phyloP scores from a whole-genome alignment of 2,888 invertebrate species.

The Stenurella melanura region DNA sequence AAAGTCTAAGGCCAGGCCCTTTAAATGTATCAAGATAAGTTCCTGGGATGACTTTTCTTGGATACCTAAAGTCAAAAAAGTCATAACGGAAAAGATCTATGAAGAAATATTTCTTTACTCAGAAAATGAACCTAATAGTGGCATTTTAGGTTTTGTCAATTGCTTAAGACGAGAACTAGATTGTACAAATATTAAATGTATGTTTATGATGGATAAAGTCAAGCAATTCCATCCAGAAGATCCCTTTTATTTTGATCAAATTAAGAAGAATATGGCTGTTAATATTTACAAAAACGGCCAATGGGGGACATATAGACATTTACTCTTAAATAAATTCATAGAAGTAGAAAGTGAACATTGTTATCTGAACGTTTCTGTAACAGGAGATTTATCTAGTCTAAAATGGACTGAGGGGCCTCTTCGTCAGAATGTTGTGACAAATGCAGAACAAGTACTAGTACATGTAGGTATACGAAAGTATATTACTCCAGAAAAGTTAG shows the following conservation, averaged over 20 bases:
- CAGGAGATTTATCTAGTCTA: slow-evolving; percentile 91
- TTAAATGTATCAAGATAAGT: slow-evolving; percentile 72
- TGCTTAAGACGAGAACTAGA: slow-evolving; percentile 80
- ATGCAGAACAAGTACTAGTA: slow-evolving; percentile 54
- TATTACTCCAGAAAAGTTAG: too few species aligned
- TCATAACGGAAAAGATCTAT: slow-evolving; percentile 72
- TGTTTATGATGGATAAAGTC: slow-evolving; percentile 78
- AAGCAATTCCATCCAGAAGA: slow-evolving; percentile 78
- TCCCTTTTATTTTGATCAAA: slow-evolving; percentile 79
- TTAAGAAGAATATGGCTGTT: slow-evolving; percentile 84
- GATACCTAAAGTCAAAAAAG: slow-evolving; percentile 74
- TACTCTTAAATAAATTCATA: slow-evolving; percentile 77
- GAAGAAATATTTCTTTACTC: slow-evolving; percentile 77
- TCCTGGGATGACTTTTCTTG: slow-evolving; percentile 66
- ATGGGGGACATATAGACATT: slow-evolving; percentile 87
- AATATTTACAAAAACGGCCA: slow-evolving; percentile 82
- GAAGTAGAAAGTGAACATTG: slow-evolving; percentile 79
- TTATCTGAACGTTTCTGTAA: slow-evolving; percentile 84
- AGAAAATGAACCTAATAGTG: slow-evolving; percentile 82
- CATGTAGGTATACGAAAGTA: slow-evolving; percentile 40
- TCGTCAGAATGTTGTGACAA: slow-evolving; percentile 41
- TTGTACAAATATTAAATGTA: slow-evolving; percentile 69
- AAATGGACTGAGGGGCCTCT: slow-evolving; percentile 86
- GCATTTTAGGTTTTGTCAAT: slow-evolving; percentile 86
- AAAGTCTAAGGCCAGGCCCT: slow-evolving; percentile 56